Evolutionary conservation across 2,113 vertebrate genomes (phyloP), one percentile per base, ranked within the genome.

Genomic region (Motacilla alba): DNA sequence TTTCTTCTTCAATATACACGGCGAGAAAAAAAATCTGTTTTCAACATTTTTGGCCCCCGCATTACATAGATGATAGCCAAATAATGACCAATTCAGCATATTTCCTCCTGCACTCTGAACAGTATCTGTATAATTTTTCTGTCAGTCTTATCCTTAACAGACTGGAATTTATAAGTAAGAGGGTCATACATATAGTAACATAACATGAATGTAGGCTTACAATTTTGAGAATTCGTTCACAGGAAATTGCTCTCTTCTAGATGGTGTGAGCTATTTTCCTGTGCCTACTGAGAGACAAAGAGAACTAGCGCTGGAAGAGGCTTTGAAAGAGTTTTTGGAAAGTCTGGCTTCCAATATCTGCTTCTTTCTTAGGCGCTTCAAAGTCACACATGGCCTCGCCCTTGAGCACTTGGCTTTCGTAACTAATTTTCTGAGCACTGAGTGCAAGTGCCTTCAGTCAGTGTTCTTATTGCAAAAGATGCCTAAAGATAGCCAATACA

Each of bases 71-170:
- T 11, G 33, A 70, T 83, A 86, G 87, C 84, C 84, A 97, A 95
- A 93, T 79, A 93, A 93, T 93, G 66, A 95, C 66, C 10, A 91
- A 68, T 95, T 93, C 89, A 55, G 84, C 39, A 33, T 85, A 79
- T 94, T 95, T 95, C 82, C 69, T 89, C 49, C 77, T 83, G 47
- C 35, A n/a, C 56, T 89, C 83, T 76, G 33, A 91, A 69, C 10
- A 87, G 33, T 21, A 46, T 94, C 63, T 85, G 27, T 89, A 41
- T 87, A 7, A 49, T 58, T 93, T 94, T 79, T 79, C 58, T 84
- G 14, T 53, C 41, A 66, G 46, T 30, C 33, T 87, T 76, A 83
- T 55, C 47, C 35, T n/a, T 88, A 78, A 44, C 9, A 41, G 15
- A 31, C 17, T 64, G 15, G 43, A 83, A 37, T 82, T 87, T 60